A percentile compares a stretch with the other conserved stretches of the same genome.
Conservation (phyloP, 1,140 invertebrate species). For the Mactra quadrangularis region DNA sequence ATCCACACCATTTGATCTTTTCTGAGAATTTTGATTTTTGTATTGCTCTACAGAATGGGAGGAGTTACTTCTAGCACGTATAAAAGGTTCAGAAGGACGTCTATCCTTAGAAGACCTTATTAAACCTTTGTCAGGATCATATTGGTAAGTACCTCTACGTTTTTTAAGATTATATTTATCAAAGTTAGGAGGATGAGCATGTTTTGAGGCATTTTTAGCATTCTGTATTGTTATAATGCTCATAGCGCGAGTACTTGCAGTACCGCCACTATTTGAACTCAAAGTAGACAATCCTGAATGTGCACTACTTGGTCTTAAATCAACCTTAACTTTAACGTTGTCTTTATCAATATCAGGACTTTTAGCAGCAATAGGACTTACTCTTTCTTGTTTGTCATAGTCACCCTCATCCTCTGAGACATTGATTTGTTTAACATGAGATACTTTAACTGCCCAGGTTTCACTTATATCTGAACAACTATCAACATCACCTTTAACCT, state of each 20-base stretch:
- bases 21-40: no score
- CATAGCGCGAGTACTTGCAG: slow-evolving; percentile 16
- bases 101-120: not conserved
- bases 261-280: not conserved
- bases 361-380: not conserved
- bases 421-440: not conserved
- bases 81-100: slow-evolving; percentile 7
- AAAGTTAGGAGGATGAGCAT: not conserved
- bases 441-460: slow-evolving; percentile 3
- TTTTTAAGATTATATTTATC: slow-evolving; percentile 13
- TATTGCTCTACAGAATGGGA: no score
- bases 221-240: slow-evolving; percentile 23
- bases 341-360: slow-evolving; percentile 27
- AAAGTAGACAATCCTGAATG: not conserved
- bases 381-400: not conserved
- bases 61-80: no score
- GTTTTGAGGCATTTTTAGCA: no score
- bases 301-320: not conserved
- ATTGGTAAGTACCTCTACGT: slow-evolving; percentile 8
- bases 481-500: not conserved
- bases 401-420: not conserved
- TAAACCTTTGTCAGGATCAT: slow-evolving; percentile 29
- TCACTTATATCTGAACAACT: not conserved
- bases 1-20: no score
- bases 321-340: not conserved